These are phyloP conservation scores for Aldabrachelys gigantea DNA, from an alignment of 2,113 vertebrate genomes.

Conservation along the genomic window DNA sequence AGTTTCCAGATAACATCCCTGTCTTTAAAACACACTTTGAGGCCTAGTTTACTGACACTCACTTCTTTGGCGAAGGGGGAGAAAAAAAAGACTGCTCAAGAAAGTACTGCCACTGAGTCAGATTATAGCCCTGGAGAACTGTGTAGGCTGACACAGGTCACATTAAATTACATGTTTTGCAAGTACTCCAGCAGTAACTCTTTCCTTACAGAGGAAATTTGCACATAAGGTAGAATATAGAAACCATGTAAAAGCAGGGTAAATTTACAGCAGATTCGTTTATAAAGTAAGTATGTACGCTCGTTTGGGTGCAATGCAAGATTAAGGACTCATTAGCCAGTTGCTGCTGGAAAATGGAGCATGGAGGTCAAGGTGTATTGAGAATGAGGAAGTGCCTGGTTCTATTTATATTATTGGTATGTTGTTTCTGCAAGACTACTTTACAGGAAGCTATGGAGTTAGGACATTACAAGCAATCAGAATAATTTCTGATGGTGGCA, in stretches of 20 bases:
- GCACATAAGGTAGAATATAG: background rate
- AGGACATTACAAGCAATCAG: background rate
- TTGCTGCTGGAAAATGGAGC: background rate
- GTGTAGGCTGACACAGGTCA: background rate
- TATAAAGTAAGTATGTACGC: background rate
- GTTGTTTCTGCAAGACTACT: background rate
- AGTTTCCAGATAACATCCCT: conserved; percentile 6
- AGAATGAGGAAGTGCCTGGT: background rate
- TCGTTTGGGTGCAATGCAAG: background rate
- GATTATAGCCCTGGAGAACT: background rate
- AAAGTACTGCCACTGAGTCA: background rate
- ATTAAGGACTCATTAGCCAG: background rate
- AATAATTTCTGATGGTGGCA: background rate
- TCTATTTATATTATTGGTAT: background rate
- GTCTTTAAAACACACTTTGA: background rate
- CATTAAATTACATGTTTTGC: background rate
- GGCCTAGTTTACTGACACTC: background rate
- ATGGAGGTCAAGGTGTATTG: background rate
- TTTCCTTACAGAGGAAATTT: background rate
- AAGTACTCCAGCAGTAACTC: background rate
- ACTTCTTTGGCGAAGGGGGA: background rate
- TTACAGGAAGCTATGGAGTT: background rate
- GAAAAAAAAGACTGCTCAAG: background rate
- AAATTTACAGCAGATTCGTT: rapidly evolving
- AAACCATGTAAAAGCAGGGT: background rate